phyloP scores from a whole-genome alignment of 1,140 invertebrate genomes.

The Ephestia elutella region DNA sequence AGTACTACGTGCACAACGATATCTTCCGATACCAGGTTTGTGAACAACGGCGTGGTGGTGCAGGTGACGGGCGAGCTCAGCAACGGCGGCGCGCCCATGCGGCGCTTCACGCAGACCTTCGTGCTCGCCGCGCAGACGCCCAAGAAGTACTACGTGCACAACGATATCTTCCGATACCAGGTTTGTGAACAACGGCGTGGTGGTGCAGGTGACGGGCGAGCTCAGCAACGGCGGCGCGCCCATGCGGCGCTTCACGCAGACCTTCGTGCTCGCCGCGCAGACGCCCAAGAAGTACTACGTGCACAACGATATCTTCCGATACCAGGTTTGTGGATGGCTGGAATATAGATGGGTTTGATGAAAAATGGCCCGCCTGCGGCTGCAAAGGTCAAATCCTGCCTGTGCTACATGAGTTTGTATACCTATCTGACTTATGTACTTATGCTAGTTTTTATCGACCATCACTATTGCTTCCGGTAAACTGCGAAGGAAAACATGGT shows the following conservation, averaged over 20 bases:
- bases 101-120: constrained; percentile 98
- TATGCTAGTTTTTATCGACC: too few relatives aligned
- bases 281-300: constrained; percentile 98
- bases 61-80: constrained; percentile 97
- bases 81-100: constrained; percentile 96
- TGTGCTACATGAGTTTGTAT: too few relatives aligned
- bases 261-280: constrained; percentile 95
- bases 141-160: constrained; percentile 98
- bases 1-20: constrained; percentile 98
- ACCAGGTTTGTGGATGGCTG: constrained; percentile 90
- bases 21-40: constrained; percentile 96
- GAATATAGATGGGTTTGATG: too few relatives aligned
- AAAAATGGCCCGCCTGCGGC: too few relatives aligned
- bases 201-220: constrained; percentile 97
- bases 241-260: constrained; percentile 98
- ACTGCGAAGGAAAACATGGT: too few relatives aligned
- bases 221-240: constrained; percentile 96
- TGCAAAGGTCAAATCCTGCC: too few relatives aligned
- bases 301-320: constrained; percentile 98
- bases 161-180: constrained; percentile 99
- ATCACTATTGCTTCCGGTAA: too few relatives aligned
- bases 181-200: constrained; percentile 91
- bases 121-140: constrained; percentile 94
- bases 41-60: constrained; percentile 95
- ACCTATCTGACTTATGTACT: too few relatives aligned